Percentiles rank a stretch among this genome's conserved stretches.
phyloP scores from a whole-genome alignment of 2,888 invertebrate species.

The Creontiades dilutus region DNA sequence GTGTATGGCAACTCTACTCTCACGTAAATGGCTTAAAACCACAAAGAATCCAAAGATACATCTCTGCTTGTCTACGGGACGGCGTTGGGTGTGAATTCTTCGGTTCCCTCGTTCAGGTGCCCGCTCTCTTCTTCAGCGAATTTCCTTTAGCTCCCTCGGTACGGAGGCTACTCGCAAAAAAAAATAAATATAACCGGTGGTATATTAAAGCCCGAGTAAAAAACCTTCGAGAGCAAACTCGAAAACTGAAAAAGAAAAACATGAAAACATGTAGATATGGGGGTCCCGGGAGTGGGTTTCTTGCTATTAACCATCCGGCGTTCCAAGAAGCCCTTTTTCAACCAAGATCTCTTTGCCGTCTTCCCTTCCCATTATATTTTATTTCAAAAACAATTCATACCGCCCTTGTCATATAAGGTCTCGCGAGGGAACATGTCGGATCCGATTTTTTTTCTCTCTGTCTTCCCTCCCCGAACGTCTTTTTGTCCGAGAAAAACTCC shows the following conservation, averaged over 20 bases:
- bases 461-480: constrained; percentile 1
- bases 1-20: too few relatives aligned
- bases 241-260: constrained; percentile 32
- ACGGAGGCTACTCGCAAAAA: neutral
- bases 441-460: constrained; percentile 20
- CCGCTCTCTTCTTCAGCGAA: too few relatives aligned
- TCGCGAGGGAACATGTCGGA: constrained; percentile 55
- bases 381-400: constrained; percentile 69
- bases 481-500: neutral
- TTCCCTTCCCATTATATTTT: constrained; percentile 66
- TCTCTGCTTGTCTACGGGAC: too few relatives aligned
- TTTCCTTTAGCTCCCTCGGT: neutral
- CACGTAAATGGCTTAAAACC: too few relatives aligned
- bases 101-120: too few relatives aligned
- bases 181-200: neutral
- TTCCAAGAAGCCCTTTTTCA: constrained; percentile 47
- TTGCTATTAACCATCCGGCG: constrained; percentile 50
- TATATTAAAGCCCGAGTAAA: constrained; percentile 1
- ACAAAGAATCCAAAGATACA: too few relatives aligned
- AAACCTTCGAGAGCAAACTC: neutral
- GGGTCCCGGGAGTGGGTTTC: constrained; percentile 2
- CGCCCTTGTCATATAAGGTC: constrained; percentile 63
- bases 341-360: constrained; percentile 25
- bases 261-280: constrained; percentile 59
- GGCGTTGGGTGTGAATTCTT: too few relatives aligned